Conservation (phyloP, 2,113 vertebrate species). For the Plecotus auritus region DNA sequence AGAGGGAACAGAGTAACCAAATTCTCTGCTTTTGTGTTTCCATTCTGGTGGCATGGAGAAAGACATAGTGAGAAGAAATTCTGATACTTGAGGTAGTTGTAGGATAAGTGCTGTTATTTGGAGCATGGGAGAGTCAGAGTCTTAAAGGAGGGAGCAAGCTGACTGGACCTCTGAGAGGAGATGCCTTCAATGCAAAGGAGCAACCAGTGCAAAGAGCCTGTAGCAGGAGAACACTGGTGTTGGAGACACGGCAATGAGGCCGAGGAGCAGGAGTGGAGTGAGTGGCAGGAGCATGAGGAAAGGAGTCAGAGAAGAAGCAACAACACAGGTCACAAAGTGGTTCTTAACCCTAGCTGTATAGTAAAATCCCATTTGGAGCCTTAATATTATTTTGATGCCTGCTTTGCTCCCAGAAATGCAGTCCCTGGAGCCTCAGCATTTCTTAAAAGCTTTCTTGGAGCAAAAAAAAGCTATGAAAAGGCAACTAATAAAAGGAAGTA, state of each 20-base stretch:
- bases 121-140: background rate
- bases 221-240: background rate
- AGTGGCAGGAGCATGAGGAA: background rate
- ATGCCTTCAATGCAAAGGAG: background rate
- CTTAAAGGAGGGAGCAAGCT: background rate
- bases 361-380: background rate
- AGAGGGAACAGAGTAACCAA: background rate
- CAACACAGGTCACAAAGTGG: background rate
- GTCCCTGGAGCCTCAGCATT: background rate
- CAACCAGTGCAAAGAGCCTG: background rate
- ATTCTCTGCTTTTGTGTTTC: background rate
- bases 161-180: background rate
- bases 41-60: background rate
- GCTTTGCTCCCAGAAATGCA: background rate
- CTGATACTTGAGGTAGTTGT: background rate
- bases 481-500: background rate
- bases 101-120: background rate
- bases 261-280: too few relatives aligned
- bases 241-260: background rate
- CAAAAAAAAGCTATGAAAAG: background rate
- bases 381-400: background rate
- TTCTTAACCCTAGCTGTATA: background rate
- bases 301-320: background rate
- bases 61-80: background rate
- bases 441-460: background rate